Percentiles rank a stretch among this genome's conserved stretches.
These are phyloP conservation scores for Lepidurus arcticus DNA, from an alignment of 1,140 invertebrate species.

Conservation along the genomic window DNA sequence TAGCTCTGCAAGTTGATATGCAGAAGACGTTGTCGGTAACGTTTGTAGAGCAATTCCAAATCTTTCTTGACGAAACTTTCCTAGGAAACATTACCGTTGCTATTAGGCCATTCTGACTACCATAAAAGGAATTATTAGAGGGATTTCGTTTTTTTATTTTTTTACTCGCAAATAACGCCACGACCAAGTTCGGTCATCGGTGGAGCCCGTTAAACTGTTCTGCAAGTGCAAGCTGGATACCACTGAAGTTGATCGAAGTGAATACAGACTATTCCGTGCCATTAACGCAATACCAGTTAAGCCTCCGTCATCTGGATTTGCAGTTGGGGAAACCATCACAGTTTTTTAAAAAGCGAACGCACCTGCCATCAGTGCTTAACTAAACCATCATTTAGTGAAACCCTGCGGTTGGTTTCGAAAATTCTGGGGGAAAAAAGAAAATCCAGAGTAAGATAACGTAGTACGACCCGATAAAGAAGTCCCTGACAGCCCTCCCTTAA, in stretches of 20 bases:
- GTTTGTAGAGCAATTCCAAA: slow-evolving; percentile 62
- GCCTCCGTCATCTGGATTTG: background rate
- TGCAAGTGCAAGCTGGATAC: slow-evolving; percentile 32
- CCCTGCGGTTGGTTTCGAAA: background rate
- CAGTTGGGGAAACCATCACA: background rate
- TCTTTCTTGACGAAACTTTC: slow-evolving; percentile 65
- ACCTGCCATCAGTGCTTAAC: background rate
- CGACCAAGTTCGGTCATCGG: slow-evolving; percentile 42
- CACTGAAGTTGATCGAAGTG: slow-evolving; percentile 35
- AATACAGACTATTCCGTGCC: slow-evolving; percentile 36
- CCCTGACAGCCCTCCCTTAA: background rate
- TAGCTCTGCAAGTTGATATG: slow-evolving; percentile 70
- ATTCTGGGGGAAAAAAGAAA: background rate
- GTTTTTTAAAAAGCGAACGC: background rate
- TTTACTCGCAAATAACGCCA: slow-evolving; percentile 41
- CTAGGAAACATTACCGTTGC: slow-evolving; percentile 48
- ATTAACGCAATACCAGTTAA: slow-evolving; percentile 43
- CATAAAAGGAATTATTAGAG: slow-evolving; percentile 24
- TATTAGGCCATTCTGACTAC: slow-evolving; percentile 10
- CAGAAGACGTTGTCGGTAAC: slow-evolving; percentile 67
- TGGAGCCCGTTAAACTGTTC: slow-evolving; percentile 30
- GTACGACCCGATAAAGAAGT: background rate
- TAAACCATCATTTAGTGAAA: background rate
- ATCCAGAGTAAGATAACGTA: background rate
- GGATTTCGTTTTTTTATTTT: slow-evolving; percentile 20